Evolutionary conservation across 2,797 vertebrate species (phyloP), one percentile per base, ranked within the genome.

Genomic region (Hypotaenidia philippensis): DNA sequence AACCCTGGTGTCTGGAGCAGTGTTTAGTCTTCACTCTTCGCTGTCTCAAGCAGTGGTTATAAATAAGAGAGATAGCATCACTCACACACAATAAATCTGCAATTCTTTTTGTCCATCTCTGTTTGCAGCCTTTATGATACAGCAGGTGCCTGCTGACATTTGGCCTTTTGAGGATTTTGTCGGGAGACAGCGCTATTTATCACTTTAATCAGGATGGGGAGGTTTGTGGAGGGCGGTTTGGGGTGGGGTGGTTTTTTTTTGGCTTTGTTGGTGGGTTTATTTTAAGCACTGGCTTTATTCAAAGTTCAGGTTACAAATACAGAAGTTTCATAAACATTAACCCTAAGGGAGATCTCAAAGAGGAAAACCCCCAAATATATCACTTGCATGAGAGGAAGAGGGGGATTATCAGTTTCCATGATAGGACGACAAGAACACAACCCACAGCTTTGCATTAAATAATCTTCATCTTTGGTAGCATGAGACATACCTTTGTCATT

Each of bases 41-140:
- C 69, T 41, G 16, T 57, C 93, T 87, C 50, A 82, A 59, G 21
- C 36, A 63, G 17, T 21, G 56, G 53, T 56, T 86, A 88, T 78
- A 94, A 94, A 78, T 88, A 91, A 91, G 77, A 85, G 19, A 90
- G 38, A 84, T 74, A 52, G 11, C 44, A 70, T 74, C 50, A 78
- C 25, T 25, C 79, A 52, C 79, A 56, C 55, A n/a, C 41, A 66
- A 59, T 66, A 92, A 93, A 94, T 93, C 59, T 47, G 31, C n/a
- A 44, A 9, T 45, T 83, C 86, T 44, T 65, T 71, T 75, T 13
- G 10, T 38, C 63, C 32, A 61, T 32, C 23, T 49, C 32, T 55
- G 19, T 64, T 64, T 83, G 40, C 23, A 9, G 21, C 6, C 76
- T 72, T 85, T 66, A 26, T 59, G 70, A 56, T 16, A 66, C 0